Evolutionary conservation across 2,113 vertebrate species (phyloP), one percentile per base, ranked within the genome.

Genomic region (Laticauda colubrina): DNA sequence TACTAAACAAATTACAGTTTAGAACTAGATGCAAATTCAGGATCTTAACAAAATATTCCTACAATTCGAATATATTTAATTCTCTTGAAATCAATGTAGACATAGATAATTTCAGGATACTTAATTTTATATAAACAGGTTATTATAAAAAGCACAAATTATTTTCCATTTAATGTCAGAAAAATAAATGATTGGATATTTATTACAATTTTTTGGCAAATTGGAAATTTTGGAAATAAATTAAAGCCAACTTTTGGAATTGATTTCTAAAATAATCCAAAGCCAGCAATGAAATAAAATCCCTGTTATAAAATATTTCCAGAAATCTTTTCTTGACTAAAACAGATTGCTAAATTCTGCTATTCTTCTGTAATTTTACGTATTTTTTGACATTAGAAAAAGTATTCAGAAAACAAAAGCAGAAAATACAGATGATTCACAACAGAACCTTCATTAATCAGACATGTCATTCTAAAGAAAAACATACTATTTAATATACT

Each of bases 401-500:
- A 89, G 48, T 43, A 45, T 23, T 21, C 57, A 53, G 87, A 92
- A 92, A 95, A 81, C 88, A 85, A 2, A 59, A 53, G 20, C 89
- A 11, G 43, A 12, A 91, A 92, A 75, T 8, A 39, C 57, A 90
- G 96, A 88, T 45, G 87, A 91, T 8, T 64, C 90, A 93, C 93
- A 94, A 43, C n/a, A 91, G 24, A 93, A 90, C 51, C 92, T 95
- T 96, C 93, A 93, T 95, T 86, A 96, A 94, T 97, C 97, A 97
- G 95, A 93, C 96, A 96, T 90, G 96, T 86, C 23, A 94, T 91
- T 96, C 95, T 94, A 92, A 96, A 97, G 96, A 96, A 96, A 96
- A 95, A 93, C 91, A 91, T 96, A 93, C 91, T 29, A 95, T 94
- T 90, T 93, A 55, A 11, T 91, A 93, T 94, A 85, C 95, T 96